Evolutionary conservation across 2,888 invertebrate genomes (phyloP), one percentile per base, ranked within the genome.

Genomic region (Ligdia adustata): DNA sequence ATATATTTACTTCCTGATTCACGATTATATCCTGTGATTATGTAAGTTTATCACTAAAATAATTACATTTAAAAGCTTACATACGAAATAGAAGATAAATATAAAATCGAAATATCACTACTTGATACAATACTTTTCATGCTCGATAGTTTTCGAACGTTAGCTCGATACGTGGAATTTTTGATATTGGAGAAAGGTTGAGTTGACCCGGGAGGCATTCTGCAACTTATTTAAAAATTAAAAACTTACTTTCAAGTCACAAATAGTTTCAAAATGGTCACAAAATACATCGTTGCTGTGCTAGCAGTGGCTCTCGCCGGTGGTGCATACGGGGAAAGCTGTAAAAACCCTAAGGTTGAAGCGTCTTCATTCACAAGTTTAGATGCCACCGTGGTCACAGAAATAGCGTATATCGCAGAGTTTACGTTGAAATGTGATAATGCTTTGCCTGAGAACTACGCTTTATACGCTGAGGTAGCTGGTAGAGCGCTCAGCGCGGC

Each of bases 311-410:
- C 73, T 24, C 68, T 69, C 31, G 48, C 74, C 12, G 64, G 71
- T 53, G 70, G 76, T 16, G 71, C 71, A 2, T 57, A 73, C 2
- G 82, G 79, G 6, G 70, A 82, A 38, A 79, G 72, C 55, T 90
- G 89, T 69, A 72, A 79, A 57, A 93, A 93, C 65, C 94, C 94
- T 3, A 91, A 94, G 88, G 93, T 95, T 6, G 92, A 93, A 46
- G 93, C 96, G n/a, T 93, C 93, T 39, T 93, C 95, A 0, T 98
- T 98, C 82, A 97, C 98, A 32, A 98, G 98, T 9, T 93, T 95
- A 79, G 99, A 99, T 90, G 97, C 97, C 0, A 97, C 98, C 33
- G 93, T 98, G 52, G 94, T 99, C 6, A 95, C 95, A 57, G 95
- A 93, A 75, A 96, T 98, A 60, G 98, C 97, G 0, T 97, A 96